Conservation (phyloP, 2,113 vertebrate genomes). For the Mobula birostris region DNA sequence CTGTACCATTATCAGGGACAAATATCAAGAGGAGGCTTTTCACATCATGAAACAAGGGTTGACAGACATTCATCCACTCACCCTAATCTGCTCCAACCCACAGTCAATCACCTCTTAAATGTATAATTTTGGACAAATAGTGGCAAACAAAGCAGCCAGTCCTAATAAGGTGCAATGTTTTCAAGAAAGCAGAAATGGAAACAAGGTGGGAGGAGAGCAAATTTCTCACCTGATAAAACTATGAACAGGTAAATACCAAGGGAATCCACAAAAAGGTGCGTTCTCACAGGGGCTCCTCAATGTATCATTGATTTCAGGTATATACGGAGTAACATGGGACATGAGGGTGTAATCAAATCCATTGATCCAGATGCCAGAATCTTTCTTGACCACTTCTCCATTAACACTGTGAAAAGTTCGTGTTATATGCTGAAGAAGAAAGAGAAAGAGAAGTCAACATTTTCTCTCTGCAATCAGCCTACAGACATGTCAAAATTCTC, state of each 20-base stretch:
- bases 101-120: not conserved
- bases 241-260: conserved; percentile 89
- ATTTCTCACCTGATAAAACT: conserved; percentile 75
- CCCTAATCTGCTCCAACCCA: not conserved
- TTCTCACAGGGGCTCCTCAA: conserved; percentile 68
- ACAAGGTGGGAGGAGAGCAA: not conserved
- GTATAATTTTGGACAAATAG: not conserved
- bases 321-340: conserved; percentile 72
- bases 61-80: not conserved
- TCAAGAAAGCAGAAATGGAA: not conserved
- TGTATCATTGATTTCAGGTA: conserved; percentile 84
- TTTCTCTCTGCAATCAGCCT: not conserved
- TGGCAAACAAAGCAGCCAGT: not conserved
- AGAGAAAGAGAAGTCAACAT: not conserved
- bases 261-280: conserved; percentile 83
- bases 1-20: not conserved
- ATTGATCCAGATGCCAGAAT: conserved; percentile 94
- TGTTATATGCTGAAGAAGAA: conserved; percentile 63
- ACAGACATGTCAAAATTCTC: not conserved
- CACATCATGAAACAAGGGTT: not conserved
- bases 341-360: conserved; percentile 87
- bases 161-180: not conserved
- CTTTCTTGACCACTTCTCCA: conserved; percentile 69
- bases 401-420: conserved; percentile 76
- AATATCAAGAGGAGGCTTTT: not conserved